phyloP scores from a whole-genome alignment of 2,113 vertebrate species.

The Lophius piscatorius region DNA sequence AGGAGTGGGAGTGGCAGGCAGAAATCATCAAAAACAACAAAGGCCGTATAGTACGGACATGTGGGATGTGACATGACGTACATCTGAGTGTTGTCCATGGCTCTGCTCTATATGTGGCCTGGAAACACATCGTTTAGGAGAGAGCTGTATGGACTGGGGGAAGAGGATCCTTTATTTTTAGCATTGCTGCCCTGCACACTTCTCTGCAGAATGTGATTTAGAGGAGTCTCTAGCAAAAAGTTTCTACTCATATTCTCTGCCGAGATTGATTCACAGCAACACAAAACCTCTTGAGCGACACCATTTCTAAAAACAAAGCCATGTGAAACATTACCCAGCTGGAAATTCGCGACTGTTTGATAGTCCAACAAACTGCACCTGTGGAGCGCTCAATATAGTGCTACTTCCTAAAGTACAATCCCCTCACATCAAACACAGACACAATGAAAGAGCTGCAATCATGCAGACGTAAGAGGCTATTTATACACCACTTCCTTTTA shows the following conservation, averaged over 20 bases:
- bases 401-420: conserved; percentile 62
- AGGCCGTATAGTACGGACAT: background rate
- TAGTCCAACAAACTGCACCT: conserved; percentile 50
- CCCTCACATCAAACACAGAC: conserved; percentile 54
- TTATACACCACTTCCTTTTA: conserved; percentile 86
- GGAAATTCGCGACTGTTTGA: conserved; percentile 14
- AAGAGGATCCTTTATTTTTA: conserved; percentile 62
- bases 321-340: background rate
- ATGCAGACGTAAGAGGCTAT: conserved; percentile 72
- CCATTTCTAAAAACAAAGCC: conserved; percentile 17
- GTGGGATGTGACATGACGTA: conserved; percentile 12
- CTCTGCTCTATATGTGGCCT: conserved; percentile 39
- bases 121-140: conserved; percentile 32
- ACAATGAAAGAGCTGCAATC: conserved; percentile 54
- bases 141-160: conserved; percentile 33
- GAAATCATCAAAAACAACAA: conserved; percentile 4
- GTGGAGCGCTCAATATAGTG: conserved; percentile 23
- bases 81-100: background rate
- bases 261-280: no score
- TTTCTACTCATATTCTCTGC: conserved; percentile 37
- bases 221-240: conserved; percentile 35
- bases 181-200: conserved; percentile 32
- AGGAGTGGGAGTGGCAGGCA: no score
- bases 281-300: no score
- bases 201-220: conserved; percentile 60